A percentile compares a stretch with the other conserved stretches of the same genome.
These are phyloP conservation scores for Peromyscus eremicus DNA, from an alignment of 2,797 vertebrate species.

Conservation along the genomic window DNA sequence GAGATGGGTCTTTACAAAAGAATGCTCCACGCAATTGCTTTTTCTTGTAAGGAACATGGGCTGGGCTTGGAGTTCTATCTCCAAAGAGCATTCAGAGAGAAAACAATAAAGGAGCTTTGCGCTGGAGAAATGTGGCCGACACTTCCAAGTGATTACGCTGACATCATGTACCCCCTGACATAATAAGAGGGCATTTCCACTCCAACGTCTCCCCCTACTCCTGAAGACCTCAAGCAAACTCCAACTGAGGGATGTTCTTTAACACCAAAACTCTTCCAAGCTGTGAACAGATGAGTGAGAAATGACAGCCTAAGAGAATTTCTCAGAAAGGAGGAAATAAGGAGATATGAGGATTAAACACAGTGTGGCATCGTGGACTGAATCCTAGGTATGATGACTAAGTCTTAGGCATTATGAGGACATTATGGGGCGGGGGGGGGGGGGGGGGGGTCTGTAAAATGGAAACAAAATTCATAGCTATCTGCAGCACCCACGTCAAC, in stretches of 20 bases:
- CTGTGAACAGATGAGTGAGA: background rate
- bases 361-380: background rate
- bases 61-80: background rate
- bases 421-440: background rate
- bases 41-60: background rate
- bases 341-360: background rate
- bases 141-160: background rate
- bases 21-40: background rate
- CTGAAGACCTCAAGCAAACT: slow-evolving; percentile 15
- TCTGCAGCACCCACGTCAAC: background rate
- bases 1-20: background rate
- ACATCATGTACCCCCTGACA: too few relatives aligned
- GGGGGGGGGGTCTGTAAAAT: background rate
- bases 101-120: background rate
- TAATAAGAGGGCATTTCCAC: background rate
- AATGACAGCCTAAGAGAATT: background rate
- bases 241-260: background rate
- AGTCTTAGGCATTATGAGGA: background rate
- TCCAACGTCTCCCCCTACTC: background rate
- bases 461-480: background rate
- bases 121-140: background rate
- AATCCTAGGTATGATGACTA: background rate
- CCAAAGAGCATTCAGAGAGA: background rate
- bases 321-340: background rate
- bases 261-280: slow-evolving; percentile 3